Evolutionary conservation across 2,888 invertebrate species (phyloP), one percentile per base, ranked within the genome.

Genomic region (Gasteruption jaculator): DNA sequence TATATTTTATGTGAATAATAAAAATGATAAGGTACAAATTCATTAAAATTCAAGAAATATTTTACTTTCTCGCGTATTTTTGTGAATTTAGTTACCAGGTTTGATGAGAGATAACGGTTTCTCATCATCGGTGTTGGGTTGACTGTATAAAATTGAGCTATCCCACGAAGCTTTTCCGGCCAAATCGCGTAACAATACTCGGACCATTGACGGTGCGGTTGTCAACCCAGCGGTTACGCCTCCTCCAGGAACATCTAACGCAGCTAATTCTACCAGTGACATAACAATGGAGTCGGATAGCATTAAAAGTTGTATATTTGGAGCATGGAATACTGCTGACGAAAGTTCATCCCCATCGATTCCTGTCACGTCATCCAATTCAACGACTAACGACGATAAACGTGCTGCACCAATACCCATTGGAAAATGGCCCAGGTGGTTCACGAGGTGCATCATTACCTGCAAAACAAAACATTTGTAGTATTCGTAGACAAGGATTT

Each of bases 101-200:
- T 61, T 63, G 19, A 43, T 45, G 44, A 55, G 50, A 21, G 57
- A 45, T 12, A 56, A 8, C 11, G 60, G 50, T 21, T 52, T 16
- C 25, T 65, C 60, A 2, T 61, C 60, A 20, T 63, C 63, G 3
- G 43, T 26, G 7, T 46, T 58, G 1, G 88, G 86, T 57, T 85
- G 84, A 63, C 85, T 83, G 71, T 91, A 91, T 1, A 96, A 75
- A 44, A 93, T 87, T 1, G 92, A 89, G 25, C 91, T 91, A 72
- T 96, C 95, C 95, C 96, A 96, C 58, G 91, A 91, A 35, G 91
- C 89, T 74, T 95, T 96, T 34, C 96, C 95, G 20, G 90, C 86
- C 40, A 94, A 77, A 73, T 95, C 94, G 6, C 96, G 79, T 45
- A 95, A 74, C 10, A 96, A 74, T 15, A 95, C 83, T 22, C 96